A percentile compares a stretch with the other conserved stretches of the same genome.
phyloP scores from a whole-genome alignment of 2,113 vertebrate genomes.

The Gambusia affinis region DNA sequence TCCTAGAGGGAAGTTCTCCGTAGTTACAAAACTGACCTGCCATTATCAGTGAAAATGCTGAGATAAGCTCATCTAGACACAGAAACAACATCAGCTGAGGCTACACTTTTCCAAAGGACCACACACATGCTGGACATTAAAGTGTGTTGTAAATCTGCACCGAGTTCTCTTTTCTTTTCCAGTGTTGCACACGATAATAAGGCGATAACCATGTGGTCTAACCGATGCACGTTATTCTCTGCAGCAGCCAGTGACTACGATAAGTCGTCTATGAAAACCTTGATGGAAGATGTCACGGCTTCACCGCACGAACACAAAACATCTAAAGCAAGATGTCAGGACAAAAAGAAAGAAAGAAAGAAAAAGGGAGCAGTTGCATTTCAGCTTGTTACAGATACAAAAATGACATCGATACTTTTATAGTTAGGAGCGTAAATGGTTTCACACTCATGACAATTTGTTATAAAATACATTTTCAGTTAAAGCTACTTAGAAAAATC shows the following conservation, averaged over 20 bases:
- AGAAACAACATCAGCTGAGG: neutral
- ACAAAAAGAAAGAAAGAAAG: too few relatives aligned
- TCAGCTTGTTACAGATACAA: neutral
- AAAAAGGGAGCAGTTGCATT: neutral
- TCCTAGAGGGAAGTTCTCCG: neutral
- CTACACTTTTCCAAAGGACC: neutral
- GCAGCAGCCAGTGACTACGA: neutral
- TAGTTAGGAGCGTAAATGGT: neutral
- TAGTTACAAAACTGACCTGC: neutral
- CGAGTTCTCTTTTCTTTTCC: neutral
- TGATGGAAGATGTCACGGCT: neutral
- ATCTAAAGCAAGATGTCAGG: neutral
- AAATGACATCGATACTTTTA: neutral
- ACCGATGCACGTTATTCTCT: neutral
- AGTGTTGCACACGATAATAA: neutral
- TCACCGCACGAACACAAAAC: neutral
- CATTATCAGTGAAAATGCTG: neutral
- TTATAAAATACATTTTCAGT: too few relatives aligned
- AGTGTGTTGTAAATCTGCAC: neutral
- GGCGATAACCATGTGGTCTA: neutral
- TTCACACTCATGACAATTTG: neutral
- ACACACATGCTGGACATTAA: too few relatives aligned
- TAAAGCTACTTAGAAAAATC: too few relatives aligned
- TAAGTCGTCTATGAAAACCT: neutral
- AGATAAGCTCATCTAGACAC: neutral